Evolutionary conservation across 2,888 invertebrate species (phyloP).

Genomic region (Chymomyza procnemis): DNA sequence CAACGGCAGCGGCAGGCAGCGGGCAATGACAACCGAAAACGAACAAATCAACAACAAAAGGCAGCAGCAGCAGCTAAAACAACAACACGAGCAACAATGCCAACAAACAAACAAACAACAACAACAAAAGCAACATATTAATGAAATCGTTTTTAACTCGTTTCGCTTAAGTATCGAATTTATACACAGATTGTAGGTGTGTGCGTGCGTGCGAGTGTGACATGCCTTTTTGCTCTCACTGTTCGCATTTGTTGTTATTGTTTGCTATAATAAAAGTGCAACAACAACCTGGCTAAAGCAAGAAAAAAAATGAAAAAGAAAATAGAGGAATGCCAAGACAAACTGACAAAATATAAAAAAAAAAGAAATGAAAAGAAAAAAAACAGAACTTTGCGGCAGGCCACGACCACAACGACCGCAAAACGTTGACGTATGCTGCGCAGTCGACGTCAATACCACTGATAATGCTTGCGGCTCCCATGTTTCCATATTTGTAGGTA

Average conservation of each 20-base stretch:
- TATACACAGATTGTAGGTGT: conserved; percentile 32
- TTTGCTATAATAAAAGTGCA: conserved; percentile 1
- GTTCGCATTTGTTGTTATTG: conserved; percentile 10
- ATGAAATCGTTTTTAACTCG: conserved; percentile 71
- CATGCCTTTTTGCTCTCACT: conserved; percentile 19
- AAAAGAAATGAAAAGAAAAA: not conserved
- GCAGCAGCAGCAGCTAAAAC: conserved; percentile 40
- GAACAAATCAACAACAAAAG: conserved; percentile 23
- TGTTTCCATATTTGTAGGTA: not conserved
- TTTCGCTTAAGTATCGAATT: conserved; percentile 63
- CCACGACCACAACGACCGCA: not conserved
- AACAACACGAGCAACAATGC: not conserved
- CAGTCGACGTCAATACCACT: not conserved
- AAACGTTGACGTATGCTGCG: not conserved
- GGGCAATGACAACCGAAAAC: conserved; percentile 27
- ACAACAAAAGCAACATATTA: conserved; percentile 57
- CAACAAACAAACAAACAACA: conserved; percentile 8
- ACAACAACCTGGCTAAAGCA: not conserved
- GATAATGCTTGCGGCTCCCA: too few species aligned
- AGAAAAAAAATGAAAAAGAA: not conserved
- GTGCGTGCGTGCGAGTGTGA: conserved; percentile 24
- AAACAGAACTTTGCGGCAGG: not conserved
- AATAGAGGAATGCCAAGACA: not conserved
- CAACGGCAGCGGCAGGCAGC: conserved; percentile 25
- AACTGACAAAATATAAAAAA: not conserved